Evolutionary conservation across 2,888 invertebrate genomes (phyloP), one percentile per base, ranked within the genome.

Genomic region (Cryptosula pallasiana): DNA sequence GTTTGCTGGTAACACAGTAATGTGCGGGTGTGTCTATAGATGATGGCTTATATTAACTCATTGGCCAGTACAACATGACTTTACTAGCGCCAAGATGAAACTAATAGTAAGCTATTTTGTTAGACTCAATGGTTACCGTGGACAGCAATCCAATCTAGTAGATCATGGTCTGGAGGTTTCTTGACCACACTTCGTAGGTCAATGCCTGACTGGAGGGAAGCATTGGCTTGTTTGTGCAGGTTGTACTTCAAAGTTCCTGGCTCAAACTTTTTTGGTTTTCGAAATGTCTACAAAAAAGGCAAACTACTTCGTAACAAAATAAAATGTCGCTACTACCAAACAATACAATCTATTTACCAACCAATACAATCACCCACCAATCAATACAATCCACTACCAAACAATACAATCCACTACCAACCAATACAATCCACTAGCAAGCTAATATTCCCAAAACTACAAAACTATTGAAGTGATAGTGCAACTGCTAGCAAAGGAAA

Each of bases 111-210:
- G 45, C 45, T 45, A n/a, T n/a, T n/a, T n/a, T n/a, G n/a, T n/a
- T n/a, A n/a, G n/a, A n/a, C n/a, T n/a, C n/a, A n/a, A n/a, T n/a
- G 45, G 9, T 5, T 45, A 92, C 92, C 94, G 86, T 95, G 94
- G 1, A 95, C 94, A 25, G 94, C 94, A 55, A 94, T 88, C 95
- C 95, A 95, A 83, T 95, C 95, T 80, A 93, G 92, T 71, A 91
- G 84, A 83, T 92, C 91, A 86, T 95, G 94, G 55, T 83, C 84
- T 35, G 89, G 88, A 0, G 94, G 94, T 74, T 95, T 85, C 81
- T 90, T 90, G 0, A 95, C 95, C 0, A 91, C 93, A 72, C 85
- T 83, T 74, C 91, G 88, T 73, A 95, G 87, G 87, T 95, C 94
- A 73, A 94, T 91, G 1, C 94, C 94, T 1, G 94, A 92, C 84